Conservation (phyloP, 2,113 vertebrate genomes). For the Lophotis ruficrista region DNA sequence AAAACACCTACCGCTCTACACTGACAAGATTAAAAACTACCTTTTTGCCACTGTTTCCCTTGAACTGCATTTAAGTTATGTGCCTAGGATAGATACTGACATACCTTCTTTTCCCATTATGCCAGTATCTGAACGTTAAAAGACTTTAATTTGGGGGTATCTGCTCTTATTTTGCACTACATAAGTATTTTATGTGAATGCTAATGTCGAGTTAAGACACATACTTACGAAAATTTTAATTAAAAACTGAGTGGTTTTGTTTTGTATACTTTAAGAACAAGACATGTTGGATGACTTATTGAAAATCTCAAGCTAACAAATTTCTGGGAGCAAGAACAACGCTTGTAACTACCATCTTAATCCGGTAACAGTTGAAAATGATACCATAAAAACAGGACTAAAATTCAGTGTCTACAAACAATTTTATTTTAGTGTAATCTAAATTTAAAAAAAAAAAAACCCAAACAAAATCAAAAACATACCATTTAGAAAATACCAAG, state of each 20-base stretch:
- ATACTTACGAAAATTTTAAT: neutral
- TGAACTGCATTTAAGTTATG: neutral
- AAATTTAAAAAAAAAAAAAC: constrained; percentile 21
- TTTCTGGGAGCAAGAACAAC: neutral
- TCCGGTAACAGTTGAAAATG: constrained; percentile 69
- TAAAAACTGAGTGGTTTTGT: neutral
- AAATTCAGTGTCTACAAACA: constrained; percentile 83
- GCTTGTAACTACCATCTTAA: constrained; percentile 28
- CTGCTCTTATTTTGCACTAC: neutral
- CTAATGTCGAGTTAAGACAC: neutral
- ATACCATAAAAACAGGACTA: constrained; percentile 85
- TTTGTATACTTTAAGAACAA: neutral
- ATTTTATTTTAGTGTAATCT: constrained; percentile 83
- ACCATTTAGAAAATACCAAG: constrained; percentile 94
- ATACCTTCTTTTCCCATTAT: neutral
- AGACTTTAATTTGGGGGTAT: neutral
- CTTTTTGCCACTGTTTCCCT: neutral
- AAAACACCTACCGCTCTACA: neutral
- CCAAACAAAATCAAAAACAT: constrained; percentile 61
- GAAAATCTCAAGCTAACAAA: neutral
- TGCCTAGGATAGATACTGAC: neutral
- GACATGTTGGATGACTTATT: neutral
- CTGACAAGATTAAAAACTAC: neutral
- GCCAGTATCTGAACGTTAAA: neutral
- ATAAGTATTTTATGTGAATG: neutral